Conservation (phyloP, 2,888 invertebrate species). For the Macaria liturata region DNA sequence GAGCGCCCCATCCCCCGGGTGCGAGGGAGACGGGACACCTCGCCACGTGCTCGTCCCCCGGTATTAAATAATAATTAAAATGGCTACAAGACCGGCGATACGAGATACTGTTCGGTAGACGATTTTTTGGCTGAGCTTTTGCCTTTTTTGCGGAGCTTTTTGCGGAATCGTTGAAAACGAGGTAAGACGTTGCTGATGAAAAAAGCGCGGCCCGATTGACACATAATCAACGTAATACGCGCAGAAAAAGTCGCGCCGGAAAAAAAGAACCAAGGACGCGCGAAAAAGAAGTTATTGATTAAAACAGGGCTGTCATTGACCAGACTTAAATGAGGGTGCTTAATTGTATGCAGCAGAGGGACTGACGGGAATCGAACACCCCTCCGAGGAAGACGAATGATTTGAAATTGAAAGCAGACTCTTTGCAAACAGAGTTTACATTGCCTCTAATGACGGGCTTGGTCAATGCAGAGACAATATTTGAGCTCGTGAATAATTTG, state of each 20-base stretch:
- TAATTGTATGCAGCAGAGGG: constrained; percentile 78
- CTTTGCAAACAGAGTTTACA: constrained; percentile 23
- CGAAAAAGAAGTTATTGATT: constrained; percentile 83
- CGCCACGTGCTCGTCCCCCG: constrained; percentile 82
- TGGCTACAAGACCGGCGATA: constrained; percentile 81
- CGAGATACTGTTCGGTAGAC: constrained; percentile 80
- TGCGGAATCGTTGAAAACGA: constrained; percentile 68
- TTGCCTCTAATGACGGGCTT: too few relatives aligned
- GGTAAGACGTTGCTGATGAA: constrained; percentile 58
- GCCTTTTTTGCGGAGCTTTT: constrained; percentile 77
- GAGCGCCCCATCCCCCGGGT: constrained; percentile 40
- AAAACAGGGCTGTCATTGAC: constrained; percentile 82
- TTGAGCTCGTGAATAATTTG: too few relatives aligned
- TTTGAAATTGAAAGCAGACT: constrained; percentile 47
- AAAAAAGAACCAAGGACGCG: constrained; percentile 81
- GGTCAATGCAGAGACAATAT: too few relatives aligned
- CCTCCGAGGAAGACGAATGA: constrained; percentile 45
- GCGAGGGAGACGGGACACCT: constrained; percentile 60
- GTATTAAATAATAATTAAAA: constrained; percentile 84
- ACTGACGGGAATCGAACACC: constrained; percentile 61
- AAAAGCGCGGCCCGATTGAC: constrained; percentile 69
- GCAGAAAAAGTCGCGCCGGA: constrained; percentile 80
- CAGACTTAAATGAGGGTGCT: constrained; percentile 81
- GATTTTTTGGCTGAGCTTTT: constrained; percentile 80
- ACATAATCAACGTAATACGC: constrained; percentile 77